phyloP scores from a whole-genome alignment of 2,888 invertebrate species.

The Tenodera sinensis region DNA sequence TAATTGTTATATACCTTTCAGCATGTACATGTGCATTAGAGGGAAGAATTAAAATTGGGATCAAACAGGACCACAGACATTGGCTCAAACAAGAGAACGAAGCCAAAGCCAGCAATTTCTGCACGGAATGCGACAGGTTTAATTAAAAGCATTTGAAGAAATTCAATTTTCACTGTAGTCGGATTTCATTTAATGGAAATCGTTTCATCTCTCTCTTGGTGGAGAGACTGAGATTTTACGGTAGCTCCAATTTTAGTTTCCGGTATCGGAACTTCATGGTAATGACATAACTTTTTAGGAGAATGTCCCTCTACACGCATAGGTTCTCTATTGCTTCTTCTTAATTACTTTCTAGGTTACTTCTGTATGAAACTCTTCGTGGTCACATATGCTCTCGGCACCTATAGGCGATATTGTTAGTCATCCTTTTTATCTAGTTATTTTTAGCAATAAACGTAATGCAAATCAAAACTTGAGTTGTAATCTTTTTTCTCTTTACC shows the following conservation, averaged over 20 bases:
- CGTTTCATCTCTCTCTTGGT: neutral
- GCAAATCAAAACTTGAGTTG: too few relatives aligned
- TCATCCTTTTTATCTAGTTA: too few relatives aligned
- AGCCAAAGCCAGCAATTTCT: neutral
- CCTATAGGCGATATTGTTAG: too few relatives aligned
- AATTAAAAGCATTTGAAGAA: neutral
- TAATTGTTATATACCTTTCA: neutral
- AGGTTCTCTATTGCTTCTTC: neutral
- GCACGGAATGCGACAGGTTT: neutral
- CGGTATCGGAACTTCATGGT: neutral
- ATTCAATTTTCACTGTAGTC: neutral
- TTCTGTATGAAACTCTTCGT: neutral
- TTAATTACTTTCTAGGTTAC: neutral
- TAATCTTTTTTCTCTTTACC: too few relatives aligned
- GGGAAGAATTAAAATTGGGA: neutral
- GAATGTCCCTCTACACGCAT: neutral
- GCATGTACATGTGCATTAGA: neutral
- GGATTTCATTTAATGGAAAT: neutral
- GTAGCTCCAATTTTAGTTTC: neutral
- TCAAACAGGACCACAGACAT: neutral
- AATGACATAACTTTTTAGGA: neutral
- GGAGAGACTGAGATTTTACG: neutral
- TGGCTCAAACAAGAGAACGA: neutral
- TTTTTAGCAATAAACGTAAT: too few relatives aligned
- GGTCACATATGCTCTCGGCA: neutral